Evolutionary conservation across 2,797 vertebrate species (phyloP).

Genomic region (Tinamus major): DNA sequence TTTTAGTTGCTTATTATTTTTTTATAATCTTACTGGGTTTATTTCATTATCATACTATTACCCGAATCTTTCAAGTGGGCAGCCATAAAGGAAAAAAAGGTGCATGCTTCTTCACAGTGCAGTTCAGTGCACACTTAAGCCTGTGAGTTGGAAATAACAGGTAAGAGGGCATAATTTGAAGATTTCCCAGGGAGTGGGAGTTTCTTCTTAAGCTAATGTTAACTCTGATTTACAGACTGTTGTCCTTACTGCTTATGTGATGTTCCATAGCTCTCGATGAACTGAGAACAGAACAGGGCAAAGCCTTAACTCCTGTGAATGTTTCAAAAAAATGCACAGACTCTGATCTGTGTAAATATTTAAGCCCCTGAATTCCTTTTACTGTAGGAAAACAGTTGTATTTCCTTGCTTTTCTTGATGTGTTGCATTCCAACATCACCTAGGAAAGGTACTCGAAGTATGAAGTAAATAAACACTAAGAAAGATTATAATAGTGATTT

Average conservation of each 20-base stretch:
- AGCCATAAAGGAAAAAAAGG: background rate
- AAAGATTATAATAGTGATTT: background rate
- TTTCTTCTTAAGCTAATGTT: background rate
- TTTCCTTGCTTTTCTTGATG: background rate
- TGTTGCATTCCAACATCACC: background rate
- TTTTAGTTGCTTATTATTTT: background rate
- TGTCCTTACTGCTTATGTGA: background rate
- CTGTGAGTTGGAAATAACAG: background rate
- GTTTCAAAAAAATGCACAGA: background rate
- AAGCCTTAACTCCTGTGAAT: background rate
- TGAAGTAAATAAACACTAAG: background rate
- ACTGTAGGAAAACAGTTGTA: background rate
- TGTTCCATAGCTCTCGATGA: rapidly evolving
- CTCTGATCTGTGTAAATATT: background rate
- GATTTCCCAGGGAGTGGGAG: rapidly evolving
- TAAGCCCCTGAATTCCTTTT: background rate
- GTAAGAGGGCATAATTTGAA: background rate
- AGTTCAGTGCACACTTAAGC: background rate
- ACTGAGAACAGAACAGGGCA: background rate
- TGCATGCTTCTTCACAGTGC: background rate
- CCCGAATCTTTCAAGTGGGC: background rate
- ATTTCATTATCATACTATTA: background rate
- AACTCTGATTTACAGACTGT: background rate
- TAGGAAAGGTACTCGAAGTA: background rate
- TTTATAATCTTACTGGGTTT: background rate